Conservation (phyloP, 2,888 invertebrate genomes). For the Lochmaea crataegi region DNA sequence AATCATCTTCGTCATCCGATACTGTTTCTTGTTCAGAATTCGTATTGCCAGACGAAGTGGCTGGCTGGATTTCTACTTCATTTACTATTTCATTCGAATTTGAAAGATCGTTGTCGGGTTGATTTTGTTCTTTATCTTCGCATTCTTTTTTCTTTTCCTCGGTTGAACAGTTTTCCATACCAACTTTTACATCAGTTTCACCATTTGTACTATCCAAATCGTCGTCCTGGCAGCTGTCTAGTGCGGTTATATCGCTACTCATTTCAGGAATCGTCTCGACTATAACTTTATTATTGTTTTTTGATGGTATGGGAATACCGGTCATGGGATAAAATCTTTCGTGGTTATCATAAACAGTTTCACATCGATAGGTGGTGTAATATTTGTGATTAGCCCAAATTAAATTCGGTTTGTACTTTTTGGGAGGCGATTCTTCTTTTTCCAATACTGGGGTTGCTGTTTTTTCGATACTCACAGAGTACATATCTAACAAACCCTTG, state of each 20-base stretch:
- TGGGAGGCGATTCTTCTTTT: constrained; percentile 35
- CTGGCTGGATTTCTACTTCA: neutral
- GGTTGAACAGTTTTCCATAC: neutral
- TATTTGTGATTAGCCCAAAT: constrained; percentile 55
- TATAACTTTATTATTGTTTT: constrained; percentile 40
- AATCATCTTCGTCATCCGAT: neutral
- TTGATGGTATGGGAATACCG: constrained; percentile 56
- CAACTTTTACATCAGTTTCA: neutral
- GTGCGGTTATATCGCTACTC: constrained; percentile 23
- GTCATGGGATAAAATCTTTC: constrained; percentile 63
- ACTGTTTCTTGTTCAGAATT: neutral
- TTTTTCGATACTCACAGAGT: constrained; percentile 32
- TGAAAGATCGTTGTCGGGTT: neutral
- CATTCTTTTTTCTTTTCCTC: neutral
- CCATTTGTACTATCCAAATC: constrained; percentile 6
- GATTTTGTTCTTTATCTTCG: neutral
- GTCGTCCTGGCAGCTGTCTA: constrained; percentile 14
- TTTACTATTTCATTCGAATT: neutral
- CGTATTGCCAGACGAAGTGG: neutral
- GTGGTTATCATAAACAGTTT: constrained; percentile 53
- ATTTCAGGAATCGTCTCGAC: constrained; percentile 42
- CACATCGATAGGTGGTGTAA: constrained; percentile 59
- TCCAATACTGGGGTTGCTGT: constrained; percentile 6
- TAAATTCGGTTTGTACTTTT: constrained; percentile 49
- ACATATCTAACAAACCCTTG: constrained; percentile 32